Base-by-base conservation (phyloP, 2,797 vertebrate species). In the Mallotus villosus region DNA sequence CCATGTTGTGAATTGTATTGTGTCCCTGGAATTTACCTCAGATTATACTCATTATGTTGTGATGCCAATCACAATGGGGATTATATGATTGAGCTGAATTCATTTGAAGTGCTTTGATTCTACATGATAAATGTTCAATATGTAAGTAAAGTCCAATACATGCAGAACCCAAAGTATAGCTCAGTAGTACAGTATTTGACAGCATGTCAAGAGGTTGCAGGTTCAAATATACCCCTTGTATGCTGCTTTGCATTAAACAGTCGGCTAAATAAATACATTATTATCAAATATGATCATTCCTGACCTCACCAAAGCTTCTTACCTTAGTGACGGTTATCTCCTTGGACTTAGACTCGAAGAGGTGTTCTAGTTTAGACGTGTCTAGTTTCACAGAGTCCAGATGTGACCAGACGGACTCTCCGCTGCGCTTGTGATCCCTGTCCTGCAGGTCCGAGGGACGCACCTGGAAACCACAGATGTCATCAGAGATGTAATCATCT, bases 321-420 rank as follows among this genome's bases (percentile, higher is more conserved):
- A 99, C 97, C 95, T 99, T 99, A 64, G 96, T 95, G 75, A 95
- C 94, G 51, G 95, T 93, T 74, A 97, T 92, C 91, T 99, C 97
- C 86, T 99, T 99, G 62, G 97, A 99, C 83, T 97, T 99, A 9
- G 95, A 91, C 87, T 99, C 97, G 90, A 99, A 99, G 81, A 99
- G 94, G 83, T 96, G 94, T 82, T 99, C 97, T 86, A 99, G 92
- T 91, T 95, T 97, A 87, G 93, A 91, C 8, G 95, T 97, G 83
- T 99, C 97, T 82, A 99, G 81, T 83, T 96, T 98, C 67, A 99
- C 94, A 24, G 95, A 90, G 71, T 98, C 96, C 91, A 99, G 94
- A 92, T 94, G 96, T 70, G 96, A 94, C 97, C 97, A 99, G 75
- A 98, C 90, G 24, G 95, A 96, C 87, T 97, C 95, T 83, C 93